Conservation (phyloP, 2,797 vertebrate species). For the Phoeniculus purpureus region DNA sequence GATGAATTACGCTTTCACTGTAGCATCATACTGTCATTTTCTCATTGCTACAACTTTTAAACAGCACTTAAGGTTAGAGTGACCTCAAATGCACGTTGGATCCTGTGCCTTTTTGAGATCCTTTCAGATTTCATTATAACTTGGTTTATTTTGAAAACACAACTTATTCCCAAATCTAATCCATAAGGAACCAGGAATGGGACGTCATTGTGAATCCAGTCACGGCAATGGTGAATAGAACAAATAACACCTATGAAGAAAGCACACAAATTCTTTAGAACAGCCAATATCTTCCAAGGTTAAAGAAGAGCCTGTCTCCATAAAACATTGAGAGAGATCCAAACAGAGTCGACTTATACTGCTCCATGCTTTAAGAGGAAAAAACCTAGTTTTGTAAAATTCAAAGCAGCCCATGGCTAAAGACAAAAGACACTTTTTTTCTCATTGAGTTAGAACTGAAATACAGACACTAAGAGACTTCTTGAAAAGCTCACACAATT, state of each 20-base stretch:
- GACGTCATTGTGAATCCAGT: not conserved
- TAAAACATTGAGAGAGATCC: not conserved
- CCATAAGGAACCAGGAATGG: not conserved
- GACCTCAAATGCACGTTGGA: not conserved
- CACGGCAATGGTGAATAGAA: not conserved
- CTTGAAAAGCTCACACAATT: not conserved
- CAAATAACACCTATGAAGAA: not conserved
- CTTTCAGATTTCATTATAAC: not conserved
- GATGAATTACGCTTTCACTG: slow-evolving; percentile 25
- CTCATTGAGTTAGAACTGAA: not conserved
- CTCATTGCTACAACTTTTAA: slow-evolving; percentile 6
- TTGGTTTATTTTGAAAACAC: not conserved
- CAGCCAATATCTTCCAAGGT: not conserved
- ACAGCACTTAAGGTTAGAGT: not conserved
- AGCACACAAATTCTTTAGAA: not conserved
- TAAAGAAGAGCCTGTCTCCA: not conserved
- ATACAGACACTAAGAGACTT: not conserved
- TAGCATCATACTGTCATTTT: slow-evolving; percentile 3
- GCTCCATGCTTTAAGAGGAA: not conserved
- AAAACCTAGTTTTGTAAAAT: not conserved
- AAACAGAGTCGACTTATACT: not conserved
- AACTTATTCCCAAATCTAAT: not conserved
- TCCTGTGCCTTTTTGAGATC: not conserved
- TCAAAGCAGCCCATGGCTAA: not conserved
- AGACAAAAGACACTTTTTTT: not conserved